Conservation (phyloP, 1,140 invertebrate species). For the Mya arenaria region DNA sequence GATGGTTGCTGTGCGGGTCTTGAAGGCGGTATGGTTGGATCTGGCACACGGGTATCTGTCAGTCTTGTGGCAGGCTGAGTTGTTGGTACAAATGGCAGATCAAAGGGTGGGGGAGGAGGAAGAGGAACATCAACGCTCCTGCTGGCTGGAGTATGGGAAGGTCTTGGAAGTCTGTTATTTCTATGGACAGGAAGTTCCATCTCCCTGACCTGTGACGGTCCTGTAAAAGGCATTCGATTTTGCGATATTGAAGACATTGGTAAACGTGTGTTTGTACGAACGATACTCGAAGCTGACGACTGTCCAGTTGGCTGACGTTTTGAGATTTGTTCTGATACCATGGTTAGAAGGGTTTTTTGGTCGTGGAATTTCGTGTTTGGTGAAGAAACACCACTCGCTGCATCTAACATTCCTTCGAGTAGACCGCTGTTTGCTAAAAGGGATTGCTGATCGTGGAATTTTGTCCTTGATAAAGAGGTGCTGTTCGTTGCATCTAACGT, state of each 20-base stretch:
- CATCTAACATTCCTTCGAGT: no score
- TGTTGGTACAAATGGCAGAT: background rate
- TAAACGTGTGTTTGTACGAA: no score
- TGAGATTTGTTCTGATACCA: conserved; percentile 42
- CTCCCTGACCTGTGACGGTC: conserved; percentile 29
- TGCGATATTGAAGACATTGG: background rate
- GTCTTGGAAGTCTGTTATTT: background rate
- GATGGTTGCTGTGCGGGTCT: no score
- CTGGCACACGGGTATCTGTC: no score
- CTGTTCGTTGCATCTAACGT: no score
- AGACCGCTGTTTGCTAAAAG: no score
- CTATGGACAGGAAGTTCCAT: background rate
- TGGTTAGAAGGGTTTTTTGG: conserved; percentile 26
- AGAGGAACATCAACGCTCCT: conserved; percentile 26
- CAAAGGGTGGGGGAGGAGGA: conserved; percentile 27
- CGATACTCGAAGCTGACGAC: no score
- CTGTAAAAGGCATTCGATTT: conserved; percentile 40
- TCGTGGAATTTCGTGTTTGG: conserved; percentile 39
- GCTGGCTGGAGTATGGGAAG: background rate
- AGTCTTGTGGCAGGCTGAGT: no score
- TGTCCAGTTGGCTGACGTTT: conserved; percentile 4
- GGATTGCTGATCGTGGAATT: no score
- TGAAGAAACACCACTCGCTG: background rate
- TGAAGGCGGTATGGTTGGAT: no score
- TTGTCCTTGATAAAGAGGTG: no score